Evolutionary conservation across 2,113 vertebrate genomes (phyloP).

Genomic region (Nycticebus coucang): DNA sequence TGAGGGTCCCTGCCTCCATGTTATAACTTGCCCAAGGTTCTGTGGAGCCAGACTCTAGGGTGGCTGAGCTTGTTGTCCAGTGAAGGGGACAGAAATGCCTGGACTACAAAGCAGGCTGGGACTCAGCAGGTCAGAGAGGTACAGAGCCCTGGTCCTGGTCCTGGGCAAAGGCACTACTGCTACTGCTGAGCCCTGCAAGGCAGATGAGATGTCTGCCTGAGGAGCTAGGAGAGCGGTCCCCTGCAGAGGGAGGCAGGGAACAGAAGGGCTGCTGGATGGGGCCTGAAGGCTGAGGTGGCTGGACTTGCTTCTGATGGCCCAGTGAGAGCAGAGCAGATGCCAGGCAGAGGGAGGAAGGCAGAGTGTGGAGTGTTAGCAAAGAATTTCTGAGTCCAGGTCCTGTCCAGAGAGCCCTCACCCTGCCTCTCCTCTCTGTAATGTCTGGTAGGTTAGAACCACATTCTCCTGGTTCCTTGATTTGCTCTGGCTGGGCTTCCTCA

Average conservation of each 20-base stretch:
- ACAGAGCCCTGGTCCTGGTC: background rate
- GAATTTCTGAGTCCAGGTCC: background rate
- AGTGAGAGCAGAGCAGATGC: background rate
- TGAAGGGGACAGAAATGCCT: background rate
- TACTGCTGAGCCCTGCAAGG: background rate
- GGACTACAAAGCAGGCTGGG: background rate
- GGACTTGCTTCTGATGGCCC: background rate
- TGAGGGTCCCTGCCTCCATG: background rate
- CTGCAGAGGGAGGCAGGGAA: background rate
- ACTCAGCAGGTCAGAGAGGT: background rate
- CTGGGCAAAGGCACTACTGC: too few relatives aligned
- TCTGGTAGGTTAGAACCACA: background rate
- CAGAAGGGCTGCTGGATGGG: background rate
- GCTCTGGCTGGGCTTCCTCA: background rate
- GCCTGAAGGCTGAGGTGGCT: background rate
- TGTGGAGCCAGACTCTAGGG: background rate
- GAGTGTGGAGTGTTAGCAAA: background rate
- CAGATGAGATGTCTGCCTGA: too few relatives aligned
- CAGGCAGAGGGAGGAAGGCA: background rate
- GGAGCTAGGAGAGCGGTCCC: background rate
- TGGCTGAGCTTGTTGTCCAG: background rate
- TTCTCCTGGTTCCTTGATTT: background rate
- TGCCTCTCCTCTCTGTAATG: background rate
- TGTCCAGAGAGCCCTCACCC: background rate
- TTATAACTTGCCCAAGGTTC: background rate